Evolutionary conservation across 2,888 invertebrate genomes (phyloP), one percentile per base, ranked within the genome.

Genomic region (Ormyrus thymus): DNA sequence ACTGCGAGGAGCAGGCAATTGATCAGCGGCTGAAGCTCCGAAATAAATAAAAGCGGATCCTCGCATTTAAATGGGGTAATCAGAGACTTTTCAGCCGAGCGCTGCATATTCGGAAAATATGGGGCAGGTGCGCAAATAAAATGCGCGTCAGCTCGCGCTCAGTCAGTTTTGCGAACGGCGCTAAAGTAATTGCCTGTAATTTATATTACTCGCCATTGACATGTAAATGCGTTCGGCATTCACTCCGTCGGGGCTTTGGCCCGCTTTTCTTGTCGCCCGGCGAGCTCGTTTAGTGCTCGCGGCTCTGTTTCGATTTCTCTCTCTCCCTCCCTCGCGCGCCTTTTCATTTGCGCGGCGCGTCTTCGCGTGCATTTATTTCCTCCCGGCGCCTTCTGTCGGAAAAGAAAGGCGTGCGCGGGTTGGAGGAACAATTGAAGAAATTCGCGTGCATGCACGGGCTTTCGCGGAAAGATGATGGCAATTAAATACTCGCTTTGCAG

Each of bases 121-220:
- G 51, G 29, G 59, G 11, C 43, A 59, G 13, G 10, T 11, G 13
- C n/a, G 13, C n/a, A 68, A 61, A 61, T 61, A 71, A 69, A 58
- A 68, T 46, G 4, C 1, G 15, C 10, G 46, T 10, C 6, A n/a
- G n/a, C 29, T 29, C 29, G 29, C 29, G 29, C 29, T 29, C 29
- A 59, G 46, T 61, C 72, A 79, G 66, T 62, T 69, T 65, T 74
- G 55, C 84, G 86, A 85, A 86, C 84, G 85, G 83, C 29, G 29
- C 82, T 8, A 85, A 83, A 86, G 89, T 89, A 89, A 89, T 89
- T 89, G 87, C 87, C 86, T 87, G 88, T 89, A 89, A 89, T 89
- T 89, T 89, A 89, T 89, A 89, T 89, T 89, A 89, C 89, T 87
- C 84, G 84, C 87, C 85, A 89, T 89, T 89, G 89, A 88, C 86